phyloP scores from a whole-genome alignment of 2,113 vertebrate genomes.

The Barbus barbus region DNA sequence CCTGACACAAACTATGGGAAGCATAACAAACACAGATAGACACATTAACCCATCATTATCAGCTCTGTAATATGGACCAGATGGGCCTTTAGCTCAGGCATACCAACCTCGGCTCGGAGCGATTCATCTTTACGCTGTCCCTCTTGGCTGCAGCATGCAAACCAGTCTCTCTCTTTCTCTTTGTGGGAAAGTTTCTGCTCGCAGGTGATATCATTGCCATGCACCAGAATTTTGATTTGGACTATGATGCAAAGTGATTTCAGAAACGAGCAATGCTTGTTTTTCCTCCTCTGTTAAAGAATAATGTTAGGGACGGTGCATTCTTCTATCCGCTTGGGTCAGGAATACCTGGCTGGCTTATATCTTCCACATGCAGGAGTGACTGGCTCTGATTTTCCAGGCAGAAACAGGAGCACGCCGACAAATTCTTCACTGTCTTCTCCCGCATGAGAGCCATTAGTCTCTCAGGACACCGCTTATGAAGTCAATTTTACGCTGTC shows the following conservation, averaged over 20 bases:
- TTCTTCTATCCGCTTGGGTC: conserved; percentile 72
- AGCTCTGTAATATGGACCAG: conserved; percentile 87
- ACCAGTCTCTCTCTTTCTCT: conserved; percentile 41
- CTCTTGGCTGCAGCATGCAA: conserved; percentile 41
- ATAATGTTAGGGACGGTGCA: conserved; percentile 56
- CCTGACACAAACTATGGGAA: conserved; percentile 79
- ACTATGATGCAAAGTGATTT: background rate
- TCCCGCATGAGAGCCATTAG: conserved; percentile 69
- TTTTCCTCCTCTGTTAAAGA: background rate
- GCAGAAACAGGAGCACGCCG: conserved; percentile 71
- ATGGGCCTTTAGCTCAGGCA: conserved; percentile 77
- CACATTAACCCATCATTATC: conserved; percentile 80
- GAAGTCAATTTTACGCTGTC: conserved; percentile 79
- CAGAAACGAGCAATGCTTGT: background rate
- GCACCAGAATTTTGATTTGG: background rate
- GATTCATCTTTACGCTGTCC: conserved; percentile 64
- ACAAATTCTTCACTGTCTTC: conserved; percentile 72
- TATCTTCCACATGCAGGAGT: conserved; percentile 76
- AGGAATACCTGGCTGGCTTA: conserved; percentile 79
- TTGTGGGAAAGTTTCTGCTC: conserved; percentile 57
- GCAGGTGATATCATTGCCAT: conserved; percentile 1
- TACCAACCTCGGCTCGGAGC: conserved; percentile 80
- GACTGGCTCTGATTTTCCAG: conserved; percentile 66
- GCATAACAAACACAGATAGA: conserved; percentile 82
- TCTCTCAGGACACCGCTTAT: conserved; percentile 73